Evolutionary conservation across 2,888 invertebrate genomes (phyloP), one percentile per base, ranked within the genome.

Genomic region (Pyralis farinalis): DNA sequence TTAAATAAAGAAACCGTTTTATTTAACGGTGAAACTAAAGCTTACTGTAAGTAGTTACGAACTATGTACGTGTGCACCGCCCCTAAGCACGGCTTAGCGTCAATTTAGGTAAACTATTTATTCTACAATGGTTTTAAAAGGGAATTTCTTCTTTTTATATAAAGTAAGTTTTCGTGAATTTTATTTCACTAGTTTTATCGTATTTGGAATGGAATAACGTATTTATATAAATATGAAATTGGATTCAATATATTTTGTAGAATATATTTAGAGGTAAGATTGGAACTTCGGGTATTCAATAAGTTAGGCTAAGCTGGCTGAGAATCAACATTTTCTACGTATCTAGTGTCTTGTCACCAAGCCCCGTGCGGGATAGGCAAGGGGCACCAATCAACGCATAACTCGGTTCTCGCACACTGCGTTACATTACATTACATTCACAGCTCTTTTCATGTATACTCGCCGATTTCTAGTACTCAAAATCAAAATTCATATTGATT

Each of bases 31-130:
- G 16, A 39, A 39, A 33, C 33, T 39, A 39, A 38, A 34, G 39
- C 39, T 39, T 39, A 27, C 31, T 10, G 28, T 39, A 39, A 39
- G 39, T 39, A 39, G 39, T 39, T 33, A 33, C 25, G 33, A 39
- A 39, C 39, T 37, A 34, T 27, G 39, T 39, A 33, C 39, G 39
- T 39, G 39, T 20, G 33, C 37, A 25, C 12, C 33, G 28, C 32
- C 32, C 28, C 27, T 39, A 33, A 39, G 33, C 33, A 32, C 33
- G 28, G 31, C 35, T 35, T 35, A 34, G 31, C 35, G 29, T 42
- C 33, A 36, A 42, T 39, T 34, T 30, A 36, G 33, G 39, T 39
- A 33, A 39, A 39, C 37, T 37, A 37, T 39, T 39, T 39, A 39
- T 39, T 33, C n/a, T 16, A 16, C 7, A 8, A 1, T 16, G 12